Base-by-base conservation (phyloP, 2,113 vertebrate species). In the Petaurus breviceps region DNA sequence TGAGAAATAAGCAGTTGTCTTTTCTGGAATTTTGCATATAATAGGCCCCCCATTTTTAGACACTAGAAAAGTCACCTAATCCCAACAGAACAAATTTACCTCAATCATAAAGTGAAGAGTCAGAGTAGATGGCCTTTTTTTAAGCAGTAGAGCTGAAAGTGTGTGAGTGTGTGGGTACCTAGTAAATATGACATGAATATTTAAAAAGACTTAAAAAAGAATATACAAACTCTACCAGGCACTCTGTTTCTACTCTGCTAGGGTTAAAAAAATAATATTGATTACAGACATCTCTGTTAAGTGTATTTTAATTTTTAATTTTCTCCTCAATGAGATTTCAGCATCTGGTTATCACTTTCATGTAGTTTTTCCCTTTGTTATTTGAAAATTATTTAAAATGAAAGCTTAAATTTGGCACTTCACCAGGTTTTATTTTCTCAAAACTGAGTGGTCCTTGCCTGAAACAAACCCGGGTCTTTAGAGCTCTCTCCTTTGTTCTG, bases 321-420 rank as follows among this genome's bases (percentile, higher is more conserved):
- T 43, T 84, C 68, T 84, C 31, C 68, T 84, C 9, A 19, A 23
- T n/a, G 68, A 43, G 68, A 84, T 43, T 84, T 84, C 68, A 43
- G 37, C n/a, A 43, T 84, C 19, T 8, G 37, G 31, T 43, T 84
- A 22, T 23, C 68, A 84, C 57, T n/a, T 49, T 54, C 61, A 11
- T 68, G 2, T 91, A 25, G 90, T 94, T 94, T 94, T 26, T 23
- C 50, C n/a, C 90, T 93, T 90, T 23, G 93, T 6, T 49, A 26
- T 89, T 93, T 93, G 46, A 93, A 92, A 89, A 91, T 93, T 89
- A 23, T n/a, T 93, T 93, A 90, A 95, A 10, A 91, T 91, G 52
- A 96, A 97, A 8, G 61, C n/a, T 55, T 93, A 94, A 94, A 53
- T 94, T 91, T 22, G 90, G 28, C 68, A 68, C 54, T 94, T 94